phyloP scores from a whole-genome alignment of 2,797 vertebrate genomes.

The Coccyzus lansbergi region DNA sequence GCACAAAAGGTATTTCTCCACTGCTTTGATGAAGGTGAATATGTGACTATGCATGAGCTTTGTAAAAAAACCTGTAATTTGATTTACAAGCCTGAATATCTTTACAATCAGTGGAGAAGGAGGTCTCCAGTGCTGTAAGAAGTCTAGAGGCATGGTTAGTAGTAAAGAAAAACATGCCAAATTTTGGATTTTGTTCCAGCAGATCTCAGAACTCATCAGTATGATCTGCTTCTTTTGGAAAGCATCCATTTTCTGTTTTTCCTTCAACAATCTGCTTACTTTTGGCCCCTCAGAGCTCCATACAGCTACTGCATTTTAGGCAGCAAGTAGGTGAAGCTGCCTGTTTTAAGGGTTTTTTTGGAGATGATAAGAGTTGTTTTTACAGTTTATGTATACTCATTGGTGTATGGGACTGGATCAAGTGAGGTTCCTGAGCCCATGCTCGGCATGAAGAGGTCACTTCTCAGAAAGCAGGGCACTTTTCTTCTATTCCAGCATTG shows the following conservation, averaged over 20 bases:
- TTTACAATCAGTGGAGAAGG: neutral
- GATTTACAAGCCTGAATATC: neutral
- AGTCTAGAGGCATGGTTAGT: neutral
- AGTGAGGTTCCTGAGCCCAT: neutral
- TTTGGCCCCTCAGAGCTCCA: neutral
- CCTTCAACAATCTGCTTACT: neutral
- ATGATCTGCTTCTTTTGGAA: constrained; percentile 2
- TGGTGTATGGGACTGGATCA: neutral
- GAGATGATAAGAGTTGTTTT: neutral
- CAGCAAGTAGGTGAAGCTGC: neutral
- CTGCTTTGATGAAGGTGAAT: neutral
- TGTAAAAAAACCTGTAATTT: neutral
- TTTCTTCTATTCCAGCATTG: neutral
- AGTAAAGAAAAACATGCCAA: neutral
- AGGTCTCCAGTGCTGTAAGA: neutral
- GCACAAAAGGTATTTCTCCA: neutral
- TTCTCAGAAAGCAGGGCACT: neutral
- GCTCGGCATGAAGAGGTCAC: neutral
- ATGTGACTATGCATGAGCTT: neutral
- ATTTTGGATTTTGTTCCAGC: neutral
- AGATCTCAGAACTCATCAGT: neutral
- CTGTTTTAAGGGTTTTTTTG: neutral
- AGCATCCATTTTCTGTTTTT: neutral
- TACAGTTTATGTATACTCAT: neutral
- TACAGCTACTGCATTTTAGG: neutral